Evolutionary conservation across 2,797 vertebrate genomes (phyloP).

Genomic region (Anabacerthia variegaticeps): DNA sequence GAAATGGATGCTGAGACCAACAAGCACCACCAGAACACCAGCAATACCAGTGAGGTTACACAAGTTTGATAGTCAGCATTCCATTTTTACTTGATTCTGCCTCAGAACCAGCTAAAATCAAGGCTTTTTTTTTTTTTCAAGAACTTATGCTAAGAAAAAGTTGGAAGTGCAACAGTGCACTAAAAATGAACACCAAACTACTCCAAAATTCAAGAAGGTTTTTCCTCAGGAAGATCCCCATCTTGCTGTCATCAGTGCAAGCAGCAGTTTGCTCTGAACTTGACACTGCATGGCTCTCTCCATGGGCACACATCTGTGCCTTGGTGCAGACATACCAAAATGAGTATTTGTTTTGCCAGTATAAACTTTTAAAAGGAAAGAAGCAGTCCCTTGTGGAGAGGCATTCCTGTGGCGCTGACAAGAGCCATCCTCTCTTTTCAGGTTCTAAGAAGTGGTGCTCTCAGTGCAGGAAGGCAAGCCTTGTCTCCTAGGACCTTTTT

Average conservation of each 20-base stretch:
- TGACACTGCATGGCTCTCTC: accelerated
- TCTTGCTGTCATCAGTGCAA: not conserved
- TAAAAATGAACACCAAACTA: not conserved
- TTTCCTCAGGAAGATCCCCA: not conserved
- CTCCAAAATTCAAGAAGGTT: not conserved
- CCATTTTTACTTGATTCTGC: not conserved
- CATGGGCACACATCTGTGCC: not conserved
- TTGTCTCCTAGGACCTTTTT: not conserved
- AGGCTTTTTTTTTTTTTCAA: not conserved
- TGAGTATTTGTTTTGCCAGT: not conserved
- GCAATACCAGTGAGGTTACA: not conserved
- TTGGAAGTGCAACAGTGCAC: not conserved
- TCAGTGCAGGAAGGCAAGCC: not conserved
- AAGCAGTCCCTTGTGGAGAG: not conserved
- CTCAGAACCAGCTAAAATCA: not conserved
- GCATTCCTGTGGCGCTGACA: not conserved
- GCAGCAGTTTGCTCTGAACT: not conserved
- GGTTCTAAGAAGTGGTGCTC: not conserved
- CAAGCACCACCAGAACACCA: not conserved
- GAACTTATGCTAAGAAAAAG: not conserved
- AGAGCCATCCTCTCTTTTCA: not conserved
- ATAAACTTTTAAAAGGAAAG: not conserved
- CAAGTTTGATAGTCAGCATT: not conserved
- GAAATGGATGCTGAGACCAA: not conserved
- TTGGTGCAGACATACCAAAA: not conserved